These are phyloP conservation scores for Phyllotis vaccarum DNA, from an alignment of 2,797 vertebrate genomes.

Conservation along the genomic window DNA sequence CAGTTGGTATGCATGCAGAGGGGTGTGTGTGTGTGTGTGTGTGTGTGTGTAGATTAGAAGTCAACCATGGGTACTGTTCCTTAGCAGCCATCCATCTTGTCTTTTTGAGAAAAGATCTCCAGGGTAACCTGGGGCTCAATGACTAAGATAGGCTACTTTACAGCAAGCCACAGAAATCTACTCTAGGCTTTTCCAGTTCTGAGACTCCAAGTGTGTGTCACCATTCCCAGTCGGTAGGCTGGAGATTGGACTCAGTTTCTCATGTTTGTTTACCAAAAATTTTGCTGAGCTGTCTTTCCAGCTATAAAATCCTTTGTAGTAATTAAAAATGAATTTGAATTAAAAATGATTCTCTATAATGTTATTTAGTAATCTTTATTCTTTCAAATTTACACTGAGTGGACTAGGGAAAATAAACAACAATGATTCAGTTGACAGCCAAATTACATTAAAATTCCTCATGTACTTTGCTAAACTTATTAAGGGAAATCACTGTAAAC, in stretches of 20 bases:
- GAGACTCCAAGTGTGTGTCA: neutral
- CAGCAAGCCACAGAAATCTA: neutral
- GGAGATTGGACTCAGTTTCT: too few species aligned
- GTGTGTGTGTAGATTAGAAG: neutral
- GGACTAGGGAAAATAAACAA: neutral
- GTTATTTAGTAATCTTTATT: neutral
- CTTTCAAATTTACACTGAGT: neutral
- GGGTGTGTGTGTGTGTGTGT: neutral
- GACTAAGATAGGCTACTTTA: neutral
- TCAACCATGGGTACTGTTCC: neutral
- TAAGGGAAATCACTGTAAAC: neutral
- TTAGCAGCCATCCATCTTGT: neutral
- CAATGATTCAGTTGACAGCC: neutral
- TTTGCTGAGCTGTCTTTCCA: neutral
- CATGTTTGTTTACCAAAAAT: neutral
- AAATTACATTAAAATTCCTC: neutral
- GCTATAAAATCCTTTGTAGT: neutral
- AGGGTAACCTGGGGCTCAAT: neutral
- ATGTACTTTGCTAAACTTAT: neutral
- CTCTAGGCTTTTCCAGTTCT: neutral
- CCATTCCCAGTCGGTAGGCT: too few species aligned
- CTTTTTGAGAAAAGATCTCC: neutral
- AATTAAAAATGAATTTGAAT: neutral
- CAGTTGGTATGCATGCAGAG: neutral
- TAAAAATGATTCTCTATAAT: neutral